phyloP scores from a whole-genome alignment of 92 coral and sea anemone genomes.

The Actinernus sp. region DNA sequence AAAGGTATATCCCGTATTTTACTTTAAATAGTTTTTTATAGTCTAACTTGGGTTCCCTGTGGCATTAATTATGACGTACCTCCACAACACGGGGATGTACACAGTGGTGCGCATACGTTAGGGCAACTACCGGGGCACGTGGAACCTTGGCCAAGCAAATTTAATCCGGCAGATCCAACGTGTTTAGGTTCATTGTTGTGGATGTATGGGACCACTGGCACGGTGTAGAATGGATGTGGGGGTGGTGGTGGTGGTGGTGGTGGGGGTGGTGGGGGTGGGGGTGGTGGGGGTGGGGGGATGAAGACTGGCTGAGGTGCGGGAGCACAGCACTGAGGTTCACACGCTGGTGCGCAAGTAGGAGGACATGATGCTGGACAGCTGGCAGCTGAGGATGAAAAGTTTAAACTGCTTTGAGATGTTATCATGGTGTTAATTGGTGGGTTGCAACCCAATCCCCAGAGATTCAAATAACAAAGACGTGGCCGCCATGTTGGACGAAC shows the following conservation, averaged over 20 bases:
- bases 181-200: neutral
- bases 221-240: slow-evolving; percentile 35
- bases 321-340: slow-evolving; percentile 67
- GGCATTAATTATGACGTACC: slow-evolving; percentile 1
- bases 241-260: slow-evolving; percentile 21
- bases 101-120: slow-evolving; percentile 28
- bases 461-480: too few relatives aligned
- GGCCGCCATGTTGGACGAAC: too few relatives aligned
- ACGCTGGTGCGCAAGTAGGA: slow-evolving; percentile 72
- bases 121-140: slow-evolving; percentile 13
- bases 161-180: slow-evolving; percentile 19
- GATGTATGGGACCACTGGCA: slow-evolving; percentile 10
- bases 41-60: neutral
- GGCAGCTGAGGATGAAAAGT: slow-evolving; percentile 9
- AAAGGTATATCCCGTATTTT: too few relatives aligned
- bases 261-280: slow-evolving; percentile 34
- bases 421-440: too few relatives aligned
- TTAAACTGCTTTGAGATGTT: too few relatives aligned
- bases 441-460: too few relatives aligned
- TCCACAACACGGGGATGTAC: slow-evolving; percentile 27
- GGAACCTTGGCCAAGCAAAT: slow-evolving; percentile 20
- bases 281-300: slow-evolving; percentile 34
- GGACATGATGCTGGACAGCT: slow-evolving; percentile 78
- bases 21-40: too few relatives aligned
- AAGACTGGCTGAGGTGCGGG: slow-evolving; percentile 30